Conservation (phyloP, 2,113 vertebrate genomes). For the Blennius ocellaris region DNA sequence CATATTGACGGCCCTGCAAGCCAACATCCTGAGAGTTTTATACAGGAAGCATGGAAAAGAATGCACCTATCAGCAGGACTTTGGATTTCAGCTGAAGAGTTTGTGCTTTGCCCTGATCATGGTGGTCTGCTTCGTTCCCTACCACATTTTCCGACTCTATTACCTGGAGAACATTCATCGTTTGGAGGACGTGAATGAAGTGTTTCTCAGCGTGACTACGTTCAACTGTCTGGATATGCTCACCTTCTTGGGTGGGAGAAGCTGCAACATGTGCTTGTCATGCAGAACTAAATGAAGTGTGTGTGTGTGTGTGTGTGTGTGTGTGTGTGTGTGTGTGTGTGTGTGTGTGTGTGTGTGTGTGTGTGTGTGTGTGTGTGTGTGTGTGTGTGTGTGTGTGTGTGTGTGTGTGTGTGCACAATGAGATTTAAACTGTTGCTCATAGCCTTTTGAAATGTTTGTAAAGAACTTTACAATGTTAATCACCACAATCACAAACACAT, state of each 20-base stretch:
- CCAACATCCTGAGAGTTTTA: conserved; percentile 78
- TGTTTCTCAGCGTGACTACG: conserved; percentile 89
- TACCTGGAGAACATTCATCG: conserved; percentile 59
- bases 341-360: too few species aligned
- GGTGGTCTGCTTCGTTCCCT: conserved; percentile 88
- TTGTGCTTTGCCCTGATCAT: conserved; percentile 89
- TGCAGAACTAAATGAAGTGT: conserved; percentile 7
- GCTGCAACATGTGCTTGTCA: conserved; percentile 36
- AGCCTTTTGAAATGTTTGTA: too few species aligned
- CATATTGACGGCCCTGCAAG: conserved; percentile 81
- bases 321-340: too few species aligned
- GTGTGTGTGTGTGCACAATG: too few species aligned
- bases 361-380: too few species aligned
- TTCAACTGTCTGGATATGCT: conserved; percentile 90
- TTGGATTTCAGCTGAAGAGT: conserved; percentile 90
- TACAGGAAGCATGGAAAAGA: conserved; percentile 66
- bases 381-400: too few species aligned
- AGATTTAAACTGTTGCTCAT: too few species aligned
- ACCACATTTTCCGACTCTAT: conserved; percentile 87
- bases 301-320: not conserved
- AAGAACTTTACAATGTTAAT: too few species aligned
- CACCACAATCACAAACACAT: too few species aligned
- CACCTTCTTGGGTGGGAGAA: conserved; percentile 69
- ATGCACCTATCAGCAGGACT: conserved; percentile 86
- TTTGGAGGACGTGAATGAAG: conserved; percentile 80